Evolutionary conservation across 2,113 vertebrate species (phyloP).

Genomic region (Petromus typicus): DNA sequence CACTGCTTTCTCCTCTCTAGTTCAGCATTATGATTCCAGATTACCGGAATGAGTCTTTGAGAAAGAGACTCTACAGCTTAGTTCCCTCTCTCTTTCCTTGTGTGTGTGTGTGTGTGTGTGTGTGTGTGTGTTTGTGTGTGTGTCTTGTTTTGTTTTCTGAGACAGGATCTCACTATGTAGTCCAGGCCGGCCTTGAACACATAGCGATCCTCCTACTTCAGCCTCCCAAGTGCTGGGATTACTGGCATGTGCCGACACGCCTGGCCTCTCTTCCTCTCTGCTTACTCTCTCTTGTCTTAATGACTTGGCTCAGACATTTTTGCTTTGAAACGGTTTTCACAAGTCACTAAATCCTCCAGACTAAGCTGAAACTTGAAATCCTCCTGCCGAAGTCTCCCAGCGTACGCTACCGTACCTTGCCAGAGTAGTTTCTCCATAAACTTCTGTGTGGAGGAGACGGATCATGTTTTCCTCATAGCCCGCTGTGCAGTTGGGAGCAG

Average conservation of each 20-base stretch:
- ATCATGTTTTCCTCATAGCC: background rate
- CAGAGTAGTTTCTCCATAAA: background rate
- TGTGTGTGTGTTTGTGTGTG: background rate
- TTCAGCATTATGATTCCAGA: background rate
- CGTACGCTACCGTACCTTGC: background rate
- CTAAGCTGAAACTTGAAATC: too few species aligned
- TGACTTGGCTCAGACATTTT: background rate
- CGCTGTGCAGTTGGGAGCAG: background rate
- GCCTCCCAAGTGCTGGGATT: too few species aligned
- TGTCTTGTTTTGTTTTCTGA: background rate
- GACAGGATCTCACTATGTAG: background rate
- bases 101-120: background rate
- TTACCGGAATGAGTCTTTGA: background rate
- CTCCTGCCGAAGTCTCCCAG: background rate
- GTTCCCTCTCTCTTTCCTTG: background rate
- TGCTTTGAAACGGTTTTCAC: too few species aligned
- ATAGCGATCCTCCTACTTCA: background rate
- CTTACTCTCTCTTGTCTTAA: background rate
- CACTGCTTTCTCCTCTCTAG: background rate
- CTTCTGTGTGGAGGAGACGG: background rate
- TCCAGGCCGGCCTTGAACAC: background rate
- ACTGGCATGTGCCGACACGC: too few species aligned
- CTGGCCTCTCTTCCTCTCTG: background rate
- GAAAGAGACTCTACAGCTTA: background rate
- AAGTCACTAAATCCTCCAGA: too few species aligned